Base-by-base conservation (phyloP, 2,797 vertebrate species). In the Balearica regulorum region DNA sequence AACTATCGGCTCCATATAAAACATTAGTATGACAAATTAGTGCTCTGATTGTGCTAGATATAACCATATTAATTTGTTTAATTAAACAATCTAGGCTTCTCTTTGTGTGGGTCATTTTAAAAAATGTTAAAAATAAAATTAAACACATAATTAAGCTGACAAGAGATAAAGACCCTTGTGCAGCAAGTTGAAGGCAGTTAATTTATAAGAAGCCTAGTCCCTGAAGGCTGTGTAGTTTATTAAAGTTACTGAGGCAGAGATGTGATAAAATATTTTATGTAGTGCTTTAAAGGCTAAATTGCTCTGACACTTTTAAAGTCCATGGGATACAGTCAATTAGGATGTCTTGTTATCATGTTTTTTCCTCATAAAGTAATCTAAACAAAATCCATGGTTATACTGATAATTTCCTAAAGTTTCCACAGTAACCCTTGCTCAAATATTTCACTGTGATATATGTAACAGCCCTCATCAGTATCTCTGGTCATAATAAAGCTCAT, bases 101-200 rank as follows among this genome's bases (percentile, higher is more conserved):
- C 58, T 95, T 98, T 97, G 98, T 97, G 97, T 98, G 98, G 98
- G 98, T 99, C 98, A 99, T 99, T 99, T 98, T 98, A 97, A 98
- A 98, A 98, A 99, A 98, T 98, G 98, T 98, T 98, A 98, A 99
- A 99, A 99, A 99, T 99, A 99, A 99, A 99, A 99, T 99, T 99
- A 99, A 99, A 98, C 98, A 99, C 98, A 98, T 99, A 99, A 99
- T 99, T 99, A 99, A 99, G 98, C 98, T 98, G 98, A 98, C 97
- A 98, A 98, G 98, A 98, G 98, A 99, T 99, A 99, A 99, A 99
- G 98, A 98, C 98, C 98, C 98, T 98, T 98, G 98, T 98, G 98
- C 97, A 98, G 97, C 97, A 98, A 97, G 98, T 98, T 98, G 98
- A 98, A 99, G 97, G 97, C 97, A 98, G 98, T 98, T 99, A 98